Evolutionary conservation across 1,140 invertebrate genomes (phyloP).

Genomic region (Aricia agestis): DNA sequence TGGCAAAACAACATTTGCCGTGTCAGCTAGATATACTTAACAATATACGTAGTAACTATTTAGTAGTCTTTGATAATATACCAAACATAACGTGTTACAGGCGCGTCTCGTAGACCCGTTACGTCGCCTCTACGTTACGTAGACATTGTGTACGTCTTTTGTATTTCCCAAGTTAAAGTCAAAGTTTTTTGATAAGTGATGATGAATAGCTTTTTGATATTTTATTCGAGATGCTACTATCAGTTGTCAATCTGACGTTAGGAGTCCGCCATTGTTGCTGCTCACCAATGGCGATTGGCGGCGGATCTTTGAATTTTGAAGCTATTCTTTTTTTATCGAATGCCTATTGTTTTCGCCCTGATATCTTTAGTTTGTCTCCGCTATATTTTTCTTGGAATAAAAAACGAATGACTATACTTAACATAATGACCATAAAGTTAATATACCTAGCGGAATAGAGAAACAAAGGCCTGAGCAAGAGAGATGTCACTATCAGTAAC

Average conservation of each 20-base stretch:
- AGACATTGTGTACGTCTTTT: neutral
- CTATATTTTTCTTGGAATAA: too few species aligned
- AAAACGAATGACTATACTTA: too few species aligned
- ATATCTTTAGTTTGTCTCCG: conserved; percentile 20
- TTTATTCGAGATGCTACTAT: conserved; percentile 27
- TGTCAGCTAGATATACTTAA: too few species aligned
- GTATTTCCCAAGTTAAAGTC: neutral
- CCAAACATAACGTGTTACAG: neutral
- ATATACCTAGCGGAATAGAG: too few species aligned
- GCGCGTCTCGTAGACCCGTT: neutral
- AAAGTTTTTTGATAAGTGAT: too few species aligned
- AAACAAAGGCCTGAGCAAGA: too few species aligned
- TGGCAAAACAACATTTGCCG: too few species aligned
- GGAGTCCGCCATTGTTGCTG: conserved; percentile 40
- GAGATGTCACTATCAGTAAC: too few species aligned
- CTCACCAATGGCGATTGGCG: conserved; percentile 26
- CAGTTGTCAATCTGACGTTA: conserved; percentile 50
- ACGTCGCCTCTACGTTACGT: neutral
- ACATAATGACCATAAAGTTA: too few species aligned
- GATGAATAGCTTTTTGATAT: neutral
- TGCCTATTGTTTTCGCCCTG: conserved; percentile 31
- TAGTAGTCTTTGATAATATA: too few species aligned
- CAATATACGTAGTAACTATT: too few species aligned
- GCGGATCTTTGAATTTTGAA: conserved; percentile 24
- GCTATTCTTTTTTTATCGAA: conserved; percentile 17